These are phyloP conservation scores for Meta bourneti DNA, from an alignment of 2,888 invertebrate species.

Conservation along the genomic window DNA sequence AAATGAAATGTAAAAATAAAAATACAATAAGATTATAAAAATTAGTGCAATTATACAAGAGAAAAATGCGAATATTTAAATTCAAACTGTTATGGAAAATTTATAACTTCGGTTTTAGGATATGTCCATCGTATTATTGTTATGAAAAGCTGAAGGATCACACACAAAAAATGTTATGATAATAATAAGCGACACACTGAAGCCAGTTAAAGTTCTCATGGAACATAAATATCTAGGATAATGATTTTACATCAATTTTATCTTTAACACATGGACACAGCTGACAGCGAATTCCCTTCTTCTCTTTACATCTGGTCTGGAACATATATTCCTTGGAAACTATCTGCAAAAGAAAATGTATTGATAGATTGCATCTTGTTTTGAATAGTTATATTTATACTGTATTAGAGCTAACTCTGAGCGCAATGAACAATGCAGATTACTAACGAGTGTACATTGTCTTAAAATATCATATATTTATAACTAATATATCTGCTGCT, in stretches of 20 bases:
- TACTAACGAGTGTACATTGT: too few species aligned
- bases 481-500: neutral
- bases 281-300: neutral
- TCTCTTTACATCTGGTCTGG: slow-evolving; percentile 64
- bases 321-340: slow-evolving; percentile 49
- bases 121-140: neutral
- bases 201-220: slow-evolving; percentile 16
- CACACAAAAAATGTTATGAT: slow-evolving; percentile 1
- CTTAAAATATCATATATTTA: too few species aligned
- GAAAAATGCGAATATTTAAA: too few species aligned
- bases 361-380: too few species aligned
- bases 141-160: slow-evolving; percentile 22
- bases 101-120: neutral
- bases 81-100: neutral
- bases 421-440: too few species aligned
- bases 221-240: slow-evolving; percentile 58
- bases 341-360: slow-evolving; percentile 47
- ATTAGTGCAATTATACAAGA: too few species aligned
- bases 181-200: slow-evolving; percentile 17
- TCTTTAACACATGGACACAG: slow-evolving; percentile 46
- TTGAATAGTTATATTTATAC: too few species aligned
- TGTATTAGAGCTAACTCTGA: too few species aligned
- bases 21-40: too few species aligned
- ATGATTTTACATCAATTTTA: slow-evolving; percentile 46
- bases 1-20: too few species aligned